Conservation (phyloP, 2,113 vertebrate genomes). For the Cyphomyrus plagiostoma region DNA sequence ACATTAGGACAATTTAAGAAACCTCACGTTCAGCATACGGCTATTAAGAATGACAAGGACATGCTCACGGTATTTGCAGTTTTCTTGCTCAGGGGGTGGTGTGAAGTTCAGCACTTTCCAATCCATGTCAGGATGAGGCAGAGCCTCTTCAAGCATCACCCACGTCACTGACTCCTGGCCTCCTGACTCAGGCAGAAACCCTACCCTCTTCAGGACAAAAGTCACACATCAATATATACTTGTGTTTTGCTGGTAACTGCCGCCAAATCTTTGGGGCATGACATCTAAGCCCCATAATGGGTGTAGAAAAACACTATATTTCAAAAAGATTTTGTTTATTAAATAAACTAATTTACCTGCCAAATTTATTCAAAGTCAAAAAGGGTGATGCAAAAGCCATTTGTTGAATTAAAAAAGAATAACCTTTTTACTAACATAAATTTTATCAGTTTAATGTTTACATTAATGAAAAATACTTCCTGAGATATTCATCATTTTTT, state of each 20-base stretch:
- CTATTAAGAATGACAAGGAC: background rate
- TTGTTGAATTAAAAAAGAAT: background rate
- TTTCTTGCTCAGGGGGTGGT: slow-evolving; percentile 76
- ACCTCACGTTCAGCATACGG: background rate
- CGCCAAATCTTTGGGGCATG: background rate
- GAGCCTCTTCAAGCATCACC: slow-evolving; percentile 77
- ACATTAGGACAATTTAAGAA: background rate
- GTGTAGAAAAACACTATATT: background rate
- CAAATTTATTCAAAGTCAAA: background rate
- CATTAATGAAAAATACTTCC: background rate
- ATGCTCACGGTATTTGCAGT: slow-evolving; percentile 74
- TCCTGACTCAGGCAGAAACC: slow-evolving; percentile 68
- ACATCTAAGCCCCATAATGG: background rate
- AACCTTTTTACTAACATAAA: background rate
- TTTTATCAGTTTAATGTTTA: background rate
- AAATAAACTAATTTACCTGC: background rate
- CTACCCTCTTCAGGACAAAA: slow-evolving; percentile 69
- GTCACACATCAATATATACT: slow-evolving; percentile 5
- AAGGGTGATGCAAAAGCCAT: background rate
- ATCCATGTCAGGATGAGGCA: slow-evolving; percentile 61
- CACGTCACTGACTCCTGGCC: slow-evolving; percentile 65
- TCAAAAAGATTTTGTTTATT: background rate
- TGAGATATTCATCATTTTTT: background rate
- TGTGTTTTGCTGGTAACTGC: background rate
- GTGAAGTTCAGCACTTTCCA: slow-evolving; percentile 74